phyloP scores from a whole-genome alignment of 2,888 invertebrate genomes.

The Orthosia incerta region DNA sequence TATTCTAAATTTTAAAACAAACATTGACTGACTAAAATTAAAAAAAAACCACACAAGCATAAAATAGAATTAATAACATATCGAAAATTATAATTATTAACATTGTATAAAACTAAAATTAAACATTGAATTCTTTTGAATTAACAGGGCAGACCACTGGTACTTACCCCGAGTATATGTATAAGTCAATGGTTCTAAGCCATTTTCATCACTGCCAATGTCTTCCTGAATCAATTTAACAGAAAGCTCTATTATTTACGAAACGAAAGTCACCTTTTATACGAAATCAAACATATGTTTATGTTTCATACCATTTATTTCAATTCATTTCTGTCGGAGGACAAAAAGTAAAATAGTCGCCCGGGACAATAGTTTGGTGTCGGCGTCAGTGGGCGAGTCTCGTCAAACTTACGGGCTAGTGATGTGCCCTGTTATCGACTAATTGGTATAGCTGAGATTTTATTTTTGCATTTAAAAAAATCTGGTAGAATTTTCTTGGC shows the following conservation, averaged over 20 bases:
- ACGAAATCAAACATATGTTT: constrained; percentile 46
- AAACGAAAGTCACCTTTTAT: constrained; percentile 21
- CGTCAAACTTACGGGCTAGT: constrained; percentile 65
- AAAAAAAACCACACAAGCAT: too few species aligned
- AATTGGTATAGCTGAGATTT: not conserved
- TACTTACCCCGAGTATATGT: too few species aligned
- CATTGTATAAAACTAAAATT: too few species aligned
- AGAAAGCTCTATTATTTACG: constrained; percentile 18
- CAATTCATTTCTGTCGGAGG: constrained; percentile 71
- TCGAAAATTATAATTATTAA: too few species aligned
- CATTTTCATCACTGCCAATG: constrained; percentile 4
- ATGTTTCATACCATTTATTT: constrained; percentile 71
- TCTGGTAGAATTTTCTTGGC: too few species aligned
- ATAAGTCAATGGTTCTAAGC: not conserved
- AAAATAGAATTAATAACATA: too few species aligned
- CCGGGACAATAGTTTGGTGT: constrained; percentile 71
- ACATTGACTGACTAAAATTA: too few species aligned
- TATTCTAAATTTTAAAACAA: too few species aligned
- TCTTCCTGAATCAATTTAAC: constrained; percentile 24
- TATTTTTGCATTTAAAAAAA: not conserved
- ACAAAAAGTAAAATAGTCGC: constrained; percentile 73
- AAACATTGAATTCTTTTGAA: too few species aligned
- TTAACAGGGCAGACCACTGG: too few species aligned
- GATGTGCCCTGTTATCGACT: constrained; percentile 47
- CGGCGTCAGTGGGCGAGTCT: constrained; percentile 59